Base-by-base conservation (phyloP, 2,113 vertebrate species). In the Euleptes europaea region DNA sequence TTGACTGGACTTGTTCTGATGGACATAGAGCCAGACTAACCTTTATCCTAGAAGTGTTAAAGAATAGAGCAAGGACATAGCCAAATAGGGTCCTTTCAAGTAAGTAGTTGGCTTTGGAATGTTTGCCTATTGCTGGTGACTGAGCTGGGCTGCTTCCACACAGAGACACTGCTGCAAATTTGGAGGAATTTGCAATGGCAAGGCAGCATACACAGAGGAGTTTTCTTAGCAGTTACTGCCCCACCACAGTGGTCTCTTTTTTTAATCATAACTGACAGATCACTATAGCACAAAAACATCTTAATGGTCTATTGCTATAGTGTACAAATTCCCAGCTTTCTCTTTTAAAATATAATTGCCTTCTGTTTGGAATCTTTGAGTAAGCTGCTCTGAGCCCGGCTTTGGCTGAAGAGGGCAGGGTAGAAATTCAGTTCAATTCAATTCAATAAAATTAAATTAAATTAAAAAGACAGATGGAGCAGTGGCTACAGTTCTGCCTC, bases 1-100 rank as follows among this genome's bases (percentile, higher is more conserved):
- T 33, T 83, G 87, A 49, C 80, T 88, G 77, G 78, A 84, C 8
- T 65, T 40, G 4, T 6, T 6, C 83, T 2, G 5, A 90, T 83
- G 86, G 47, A 76, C 74, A 87, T 79, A 54, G 83, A 86, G 83
- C 77, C 80, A n/a, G 42, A 28, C 71, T 40, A 83, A 86, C 12
- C 21, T 15, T 70, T 28, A 54, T 66, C 28, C 28, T 47, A 66
- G 19, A 42, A 47, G 17, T 33, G 28, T 28, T 79, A 31, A 79
- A 65, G 26, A 28, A 63, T 5, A 63, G 60, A 79, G 38, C 74
- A 76, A 28, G n/a, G 47, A 54, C 31, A 44, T 4, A n/a, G 19
- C 23, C 11, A 49, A 13, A 67, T 14, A 49, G 65, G n/a, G 44
- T 47, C 23, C 28, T 23, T 63, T 60, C 38, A 44, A n/a, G 40